These are phyloP conservation scores for Elmis aenea DNA, from an alignment of 2,888 invertebrate species.

Conservation along the genomic window DNA sequence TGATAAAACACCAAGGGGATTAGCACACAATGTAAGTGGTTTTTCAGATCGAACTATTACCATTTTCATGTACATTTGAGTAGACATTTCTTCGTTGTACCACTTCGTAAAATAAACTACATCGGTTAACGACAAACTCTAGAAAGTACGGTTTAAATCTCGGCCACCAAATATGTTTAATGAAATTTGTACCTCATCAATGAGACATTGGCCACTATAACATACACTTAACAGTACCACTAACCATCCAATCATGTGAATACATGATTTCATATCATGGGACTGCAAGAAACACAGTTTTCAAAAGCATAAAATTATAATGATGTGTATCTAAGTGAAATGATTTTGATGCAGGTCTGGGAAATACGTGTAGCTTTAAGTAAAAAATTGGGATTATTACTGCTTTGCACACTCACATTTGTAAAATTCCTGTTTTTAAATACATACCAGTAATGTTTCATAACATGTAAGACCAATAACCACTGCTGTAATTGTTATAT, in stretches of 20 bases:
- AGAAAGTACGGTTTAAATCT: too few relatives aligned
- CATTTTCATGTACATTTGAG: constrained; percentile 1
- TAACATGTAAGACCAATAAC: background rate
- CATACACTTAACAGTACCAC: background rate
- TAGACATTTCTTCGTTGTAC: background rate
- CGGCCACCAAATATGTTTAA: too few relatives aligned
- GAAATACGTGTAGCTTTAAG: too few relatives aligned
- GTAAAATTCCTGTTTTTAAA: background rate
- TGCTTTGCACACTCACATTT: too few relatives aligned
- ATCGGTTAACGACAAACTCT: background rate
- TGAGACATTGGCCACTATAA: constrained; percentile 1
- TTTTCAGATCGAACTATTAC: background rate
- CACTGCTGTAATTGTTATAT: background rate
- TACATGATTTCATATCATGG: background rate
- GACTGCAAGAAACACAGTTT: background rate
- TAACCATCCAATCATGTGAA: constrained; percentile 2
- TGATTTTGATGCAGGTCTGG: too few relatives aligned
- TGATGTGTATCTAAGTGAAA: too few relatives aligned
- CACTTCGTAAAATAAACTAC: constrained; percentile 1
- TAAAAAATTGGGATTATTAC: too few relatives aligned
- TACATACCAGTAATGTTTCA: background rate
- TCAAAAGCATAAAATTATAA: too few relatives aligned
- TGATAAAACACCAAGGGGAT: background rate
- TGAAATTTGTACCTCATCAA: constrained; percentile 1
- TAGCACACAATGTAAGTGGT: background rate